Evolutionary conservation across 37 sponge, comb jelly and placozoan genomes (phyloP).

Genomic region (Petrosia ficiformis): DNA sequence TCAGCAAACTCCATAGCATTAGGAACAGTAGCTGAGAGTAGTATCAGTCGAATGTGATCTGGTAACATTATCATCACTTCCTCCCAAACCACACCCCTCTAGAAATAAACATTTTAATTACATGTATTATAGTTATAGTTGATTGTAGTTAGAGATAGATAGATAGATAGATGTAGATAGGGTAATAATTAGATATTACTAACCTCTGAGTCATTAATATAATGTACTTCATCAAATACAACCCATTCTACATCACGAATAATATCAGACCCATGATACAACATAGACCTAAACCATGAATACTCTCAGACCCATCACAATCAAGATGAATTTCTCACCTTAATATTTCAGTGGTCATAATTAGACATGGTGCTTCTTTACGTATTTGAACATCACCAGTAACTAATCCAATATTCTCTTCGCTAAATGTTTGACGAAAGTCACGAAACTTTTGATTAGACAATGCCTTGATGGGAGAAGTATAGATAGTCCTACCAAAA

Average conservation of each 20-base stretch:
- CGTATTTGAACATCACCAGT: conserved; percentile 95
- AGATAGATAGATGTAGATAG: too few species aligned
- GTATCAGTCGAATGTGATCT: conserved; percentile 84
- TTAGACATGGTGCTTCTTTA: conserved; percentile 79
- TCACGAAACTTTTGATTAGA: conserved; percentile 98
- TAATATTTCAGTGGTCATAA: conserved; percentile 97
- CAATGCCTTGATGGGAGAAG: conserved; percentile 96
- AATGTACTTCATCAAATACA: conserved; percentile 93
- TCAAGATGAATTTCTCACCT: conserved; percentile 33
- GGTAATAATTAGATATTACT: neutral
- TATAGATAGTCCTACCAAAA: conserved; percentile 75
- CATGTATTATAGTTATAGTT: too few species aligned
- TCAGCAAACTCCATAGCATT: conserved; percentile 98
- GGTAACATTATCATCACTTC: conserved; percentile 99
- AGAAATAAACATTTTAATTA: conserved; percentile 6
- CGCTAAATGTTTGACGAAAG: conserved; percentile 83
- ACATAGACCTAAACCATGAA: conserved; percentile 78
- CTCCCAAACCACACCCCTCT: conserved; percentile 99
- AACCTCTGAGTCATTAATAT: conserved; percentile 87
- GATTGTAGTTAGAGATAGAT: neutral
- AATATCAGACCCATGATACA: conserved; percentile 96
- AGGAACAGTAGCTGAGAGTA: conserved; percentile 97
- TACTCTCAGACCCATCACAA: neutral
- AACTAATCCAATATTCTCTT: conserved; percentile 63
- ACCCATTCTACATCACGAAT: conserved; percentile 98